Conservation (phyloP, 2,888 invertebrate genomes). For the Tethea ocularis region DNA sequence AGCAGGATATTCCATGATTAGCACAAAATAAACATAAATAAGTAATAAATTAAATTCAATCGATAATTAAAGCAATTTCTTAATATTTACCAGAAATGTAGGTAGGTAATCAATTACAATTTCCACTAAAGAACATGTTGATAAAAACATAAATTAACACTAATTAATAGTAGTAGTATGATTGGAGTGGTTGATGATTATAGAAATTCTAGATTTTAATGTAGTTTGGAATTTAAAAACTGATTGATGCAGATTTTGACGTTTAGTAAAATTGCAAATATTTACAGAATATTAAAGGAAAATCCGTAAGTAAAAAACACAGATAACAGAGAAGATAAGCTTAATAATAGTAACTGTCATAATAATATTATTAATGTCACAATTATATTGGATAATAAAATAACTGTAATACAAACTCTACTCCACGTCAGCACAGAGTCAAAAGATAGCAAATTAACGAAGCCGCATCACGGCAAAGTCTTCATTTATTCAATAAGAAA, state of each 20-base stretch:
- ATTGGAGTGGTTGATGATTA: background rate
- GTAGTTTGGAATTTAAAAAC: background rate
- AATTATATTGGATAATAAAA: too few species aligned
- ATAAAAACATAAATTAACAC: background rate
- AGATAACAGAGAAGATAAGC: too few species aligned
- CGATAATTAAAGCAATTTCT: background rate
- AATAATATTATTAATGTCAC: too few species aligned
- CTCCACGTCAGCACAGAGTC: conserved; percentile 44
- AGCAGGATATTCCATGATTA: background rate
- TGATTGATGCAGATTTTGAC: background rate
- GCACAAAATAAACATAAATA: background rate
- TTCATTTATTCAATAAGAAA: conserved; percentile 79
- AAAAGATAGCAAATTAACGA: conserved; percentile 81
- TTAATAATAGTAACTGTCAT: too few species aligned
- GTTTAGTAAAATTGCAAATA: background rate
- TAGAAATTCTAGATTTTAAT: background rate
- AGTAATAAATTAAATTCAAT: background rate
- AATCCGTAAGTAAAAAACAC: too few species aligned
- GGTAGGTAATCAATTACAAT: background rate
- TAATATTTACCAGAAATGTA: background rate
- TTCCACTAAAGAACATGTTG: background rate
- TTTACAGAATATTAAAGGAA: too few species aligned
- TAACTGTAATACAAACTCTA: conserved; percentile 28
- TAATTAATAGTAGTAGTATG: background rate
- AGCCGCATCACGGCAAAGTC: conserved; percentile 76